Base-by-base conservation (phyloP, 2,797 vertebrate species). In the Botia kubotai region DNA sequence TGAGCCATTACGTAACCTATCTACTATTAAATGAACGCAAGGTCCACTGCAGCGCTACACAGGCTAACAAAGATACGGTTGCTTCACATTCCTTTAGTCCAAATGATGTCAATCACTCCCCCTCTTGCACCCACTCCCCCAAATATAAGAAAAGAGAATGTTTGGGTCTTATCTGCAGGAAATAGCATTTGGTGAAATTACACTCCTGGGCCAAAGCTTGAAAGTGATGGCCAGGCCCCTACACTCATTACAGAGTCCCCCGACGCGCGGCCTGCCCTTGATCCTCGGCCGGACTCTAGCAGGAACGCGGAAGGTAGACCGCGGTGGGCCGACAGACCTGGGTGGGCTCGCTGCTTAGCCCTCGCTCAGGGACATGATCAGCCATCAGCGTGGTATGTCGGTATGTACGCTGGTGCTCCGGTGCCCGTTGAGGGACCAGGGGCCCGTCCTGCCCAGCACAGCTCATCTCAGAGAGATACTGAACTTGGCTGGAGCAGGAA, bases 81-180 rank as follows among this genome's bases (percentile, higher is more conserved):
- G 43, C 23, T 63, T 77, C 48, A n/a, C 19, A 68, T 67, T 80
- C 26, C 23, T 16, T 67, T n/a, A 39, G 21, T 75, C 74, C 0
- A 82, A 82, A 84, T 78, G 21, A 21, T 58, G 43, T 85, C 80
- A 65, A 62, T 63, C 77, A 83, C 83, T 75, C 19, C 73, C 17
- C 5, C 12, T 1, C 23, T 68, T 17, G 39, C 57, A 68, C 17
- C 36, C n/a, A 26, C 48, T 26, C 6, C 43, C 10, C 81, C 72
- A 86, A 77, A 68, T 62, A 69, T 83, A 80, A 88, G 81, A 88
- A 88, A 89, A 90, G 89, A 91, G 77, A 82, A 91, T 87, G 83
- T 89, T 89, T 89, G 86, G 85, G 84, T 87, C 91, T 94, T 94
- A 95, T 93, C 92, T 88, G 83, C 92, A 94, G 94, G 94, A 95